phyloP scores from a whole-genome alignment of 2,888 invertebrate genomes.

The Drosophila pegasa region DNA sequence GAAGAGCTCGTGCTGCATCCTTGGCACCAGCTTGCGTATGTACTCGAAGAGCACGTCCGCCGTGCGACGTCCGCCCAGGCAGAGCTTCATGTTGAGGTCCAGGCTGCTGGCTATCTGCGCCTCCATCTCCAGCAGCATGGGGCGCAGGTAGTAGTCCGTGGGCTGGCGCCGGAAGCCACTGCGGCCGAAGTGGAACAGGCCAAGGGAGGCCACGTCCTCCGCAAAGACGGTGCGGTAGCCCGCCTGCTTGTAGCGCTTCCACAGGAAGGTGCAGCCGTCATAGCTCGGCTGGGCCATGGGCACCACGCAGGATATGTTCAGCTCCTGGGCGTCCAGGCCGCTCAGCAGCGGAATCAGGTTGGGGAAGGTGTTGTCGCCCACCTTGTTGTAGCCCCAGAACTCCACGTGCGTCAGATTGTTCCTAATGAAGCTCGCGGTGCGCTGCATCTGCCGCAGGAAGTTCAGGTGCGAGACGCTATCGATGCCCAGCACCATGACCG shows the following conservation, averaged over 20 bases:
- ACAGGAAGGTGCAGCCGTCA: conserved; percentile 93
- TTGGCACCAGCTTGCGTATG: conserved; percentile 87
- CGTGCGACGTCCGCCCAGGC: conserved; percentile 86
- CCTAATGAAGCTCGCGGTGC: conserved; percentile 87
- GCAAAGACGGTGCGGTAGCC: conserved; percentile 92
- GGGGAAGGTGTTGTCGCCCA: conserved; percentile 97
- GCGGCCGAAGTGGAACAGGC: conserved; percentile 92
- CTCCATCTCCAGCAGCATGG: conserved; percentile 90
- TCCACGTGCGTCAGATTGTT: conserved; percentile 87
- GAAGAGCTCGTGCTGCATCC: conserved; percentile 87
- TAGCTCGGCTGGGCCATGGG: conserved; percentile 86
- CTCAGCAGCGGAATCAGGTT: conserved; percentile 93
- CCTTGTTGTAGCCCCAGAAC: conserved; percentile 95
- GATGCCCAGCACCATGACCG: conserved; percentile 92
- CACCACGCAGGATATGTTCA: conserved; percentile 88
- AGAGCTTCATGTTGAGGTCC: conserved; percentile 74
- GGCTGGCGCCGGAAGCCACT: conserved; percentile 92
- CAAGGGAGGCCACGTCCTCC: conserved; percentile 92
- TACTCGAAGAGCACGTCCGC: conserved; percentile 91
- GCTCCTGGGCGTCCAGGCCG: conserved; percentile 89
- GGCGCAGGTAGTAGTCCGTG: conserved; percentile 93
- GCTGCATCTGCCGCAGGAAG: conserved; percentile 93
- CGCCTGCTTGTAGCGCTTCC: conserved; percentile 90
- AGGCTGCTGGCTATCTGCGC: conserved; percentile 87
- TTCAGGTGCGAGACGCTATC: conserved; percentile 95